Evolutionary conservation across 1,140 invertebrate species (phyloP).

Genomic region (Maconellicoccus hirsutus): DNA sequence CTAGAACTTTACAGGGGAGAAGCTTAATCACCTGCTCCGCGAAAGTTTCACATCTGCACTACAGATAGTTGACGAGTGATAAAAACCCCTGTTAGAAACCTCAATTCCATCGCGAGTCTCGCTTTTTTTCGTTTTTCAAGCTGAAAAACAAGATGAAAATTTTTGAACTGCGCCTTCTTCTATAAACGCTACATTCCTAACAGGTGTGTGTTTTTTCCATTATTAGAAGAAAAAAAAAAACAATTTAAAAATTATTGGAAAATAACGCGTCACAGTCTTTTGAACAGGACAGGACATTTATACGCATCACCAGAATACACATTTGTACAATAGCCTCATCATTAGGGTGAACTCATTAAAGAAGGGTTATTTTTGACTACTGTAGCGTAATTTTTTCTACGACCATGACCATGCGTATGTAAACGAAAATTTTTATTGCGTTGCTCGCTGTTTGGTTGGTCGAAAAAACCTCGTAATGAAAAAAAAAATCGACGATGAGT

Average conservation of each 20-base stretch:
- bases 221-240: background rate
- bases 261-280: background rate
- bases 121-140: no score
- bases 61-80: no score
- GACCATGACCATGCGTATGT: background rate
- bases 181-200: background rate
- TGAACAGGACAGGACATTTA: constrained; percentile 3
- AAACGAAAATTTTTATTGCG: background rate
- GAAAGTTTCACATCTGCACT: no score
- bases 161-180: no score
- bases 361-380: background rate
- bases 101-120: no score
- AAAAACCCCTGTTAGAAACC: no score
- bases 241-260: constrained; percentile 1
- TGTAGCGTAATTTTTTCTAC: background rate
- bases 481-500: no score
- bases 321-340: background rate
- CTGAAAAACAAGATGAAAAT: no score
- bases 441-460: background rate
- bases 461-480: background rate
- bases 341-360: background rate
- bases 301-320: background rate
- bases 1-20: no score
- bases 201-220: background rate
- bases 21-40: no score